These are phyloP conservation scores for Drosophila athabasca DNA, from an alignment of 1,140 invertebrate genomes.

Conservation along the genomic window DNA sequence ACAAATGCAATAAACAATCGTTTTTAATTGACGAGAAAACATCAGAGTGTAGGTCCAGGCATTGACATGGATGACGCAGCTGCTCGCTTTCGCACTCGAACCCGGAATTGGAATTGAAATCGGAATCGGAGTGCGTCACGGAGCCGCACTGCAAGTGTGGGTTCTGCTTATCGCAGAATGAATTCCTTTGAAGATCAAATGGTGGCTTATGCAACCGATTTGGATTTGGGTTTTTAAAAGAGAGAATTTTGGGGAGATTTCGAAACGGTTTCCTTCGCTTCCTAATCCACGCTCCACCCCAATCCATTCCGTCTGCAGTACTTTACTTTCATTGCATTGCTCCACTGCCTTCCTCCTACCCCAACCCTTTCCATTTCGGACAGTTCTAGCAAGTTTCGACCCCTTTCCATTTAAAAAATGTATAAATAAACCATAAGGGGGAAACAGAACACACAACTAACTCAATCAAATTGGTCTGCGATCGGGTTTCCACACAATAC, in stretches of 20 bases:
- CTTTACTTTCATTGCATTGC: neutral
- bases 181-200: too few species aligned
- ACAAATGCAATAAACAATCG: slow-evolving; percentile 76
- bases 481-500: slow-evolving; percentile 66
- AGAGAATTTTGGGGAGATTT: too few species aligned
- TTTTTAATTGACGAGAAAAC: slow-evolving; percentile 59
- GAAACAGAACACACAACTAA: slow-evolving; percentile 45
- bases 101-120: slow-evolving; percentile 11
- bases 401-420: slow-evolving; percentile 55
- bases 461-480: slow-evolving; percentile 71
- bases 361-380: slow-evolving; percentile 3
- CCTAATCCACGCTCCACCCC: slow-evolving; percentile 5
- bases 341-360: neutral
- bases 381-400: slow-evolving; percentile 61
- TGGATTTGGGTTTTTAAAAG: too few species aligned
- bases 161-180: neutral
- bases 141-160: neutral
- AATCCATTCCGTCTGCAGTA: neutral
- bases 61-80: slow-evolving; percentile 28
- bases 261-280: neutral
- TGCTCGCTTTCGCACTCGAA: slow-evolving; percentile 14
- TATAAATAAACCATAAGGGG: slow-evolving; percentile 59
- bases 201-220: too few species aligned
- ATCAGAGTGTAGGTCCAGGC: neutral
- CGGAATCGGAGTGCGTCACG: neutral